Evolutionary conservation across 2,888 invertebrate species (phyloP), one percentile per base, ranked within the genome.

Genomic region (Drosophila mayaguana): DNA sequence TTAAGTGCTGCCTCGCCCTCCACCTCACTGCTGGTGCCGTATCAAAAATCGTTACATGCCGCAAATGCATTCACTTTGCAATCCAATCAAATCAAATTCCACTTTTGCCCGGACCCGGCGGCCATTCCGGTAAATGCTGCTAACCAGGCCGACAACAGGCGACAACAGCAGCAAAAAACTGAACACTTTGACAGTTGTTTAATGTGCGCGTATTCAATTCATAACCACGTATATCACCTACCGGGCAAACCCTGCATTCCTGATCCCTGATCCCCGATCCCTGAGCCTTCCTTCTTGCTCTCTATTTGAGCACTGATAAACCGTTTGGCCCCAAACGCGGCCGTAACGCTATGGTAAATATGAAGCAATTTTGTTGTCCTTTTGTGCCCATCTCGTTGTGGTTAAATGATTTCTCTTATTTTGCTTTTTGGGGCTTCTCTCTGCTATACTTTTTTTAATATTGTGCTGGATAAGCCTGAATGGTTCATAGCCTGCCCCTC

Each of bases 1-100:
- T 78, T 68, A 72, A 72, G 64, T 67, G 53, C 66, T 38, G 72
- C n/a, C 57, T 34, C 48, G 42, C 28, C 53, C 48, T 55, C 2
- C n/a, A 1, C 12, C 11, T 9, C 48, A 12, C 28, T 3, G 28
- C 2, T 22, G 16, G 0, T n/a, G 18, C 28, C 53, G 67, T 61
- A 89, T 84, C 83, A 72, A 71, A 88, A 82, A 84, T 84, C 70
- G 72, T 69, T 63, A 71, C 61, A 72, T 51, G 43, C 62, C 63
- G 46, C 60, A 65, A 66, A 72, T 61, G 65, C 65, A 64, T 79
- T 70, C 82, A 80, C 62, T 84, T 75, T 68, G 88, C 83, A 84
- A 89, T 89, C 74, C 85, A 89, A 89, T 87, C 85, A 84, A 89
- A 89, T 84, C 83, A 72, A 85, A 89, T 77, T 87, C 80, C 88